Conservation (phyloP, 2,113 vertebrate genomes). For the Microcebus griseorufus region DNA sequence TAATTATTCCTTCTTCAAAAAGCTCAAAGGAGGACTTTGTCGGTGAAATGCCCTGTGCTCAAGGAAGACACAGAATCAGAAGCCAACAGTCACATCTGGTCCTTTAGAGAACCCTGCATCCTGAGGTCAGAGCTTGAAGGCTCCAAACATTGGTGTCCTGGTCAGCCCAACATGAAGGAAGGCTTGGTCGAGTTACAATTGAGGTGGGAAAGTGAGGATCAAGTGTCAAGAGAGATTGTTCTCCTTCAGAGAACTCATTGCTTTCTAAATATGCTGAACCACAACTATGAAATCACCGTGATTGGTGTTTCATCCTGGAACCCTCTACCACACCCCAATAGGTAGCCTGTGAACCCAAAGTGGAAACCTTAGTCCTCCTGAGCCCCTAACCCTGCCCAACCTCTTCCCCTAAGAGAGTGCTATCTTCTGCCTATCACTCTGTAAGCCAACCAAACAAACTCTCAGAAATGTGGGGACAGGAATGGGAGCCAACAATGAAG, state of each 20-base stretch:
- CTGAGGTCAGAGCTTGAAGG: not conserved
- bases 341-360: not conserved
- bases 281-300: not conserved
- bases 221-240: not conserved
- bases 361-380: not conserved
- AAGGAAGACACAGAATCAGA: not conserved
- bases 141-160: not conserved
- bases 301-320: not conserved
- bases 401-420: not conserved
- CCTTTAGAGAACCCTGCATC: not conserved
- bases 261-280: not conserved
- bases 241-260: not conserved
- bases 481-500: no score
- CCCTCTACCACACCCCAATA: fast-evolving
- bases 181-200: fast-evolving
- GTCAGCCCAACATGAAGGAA: not conserved
- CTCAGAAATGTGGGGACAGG: no score
- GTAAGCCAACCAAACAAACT: not conserved
- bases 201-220: not conserved
- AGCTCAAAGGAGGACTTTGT: not conserved
- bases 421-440: not conserved
- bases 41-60: not conserved
- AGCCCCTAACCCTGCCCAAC: fast-evolving
- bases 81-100: not conserved
- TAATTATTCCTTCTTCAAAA: not conserved